These are phyloP conservation scores for Lemur catta DNA, from an alignment of 2,797 vertebrate species.

Conservation along the genomic window DNA sequence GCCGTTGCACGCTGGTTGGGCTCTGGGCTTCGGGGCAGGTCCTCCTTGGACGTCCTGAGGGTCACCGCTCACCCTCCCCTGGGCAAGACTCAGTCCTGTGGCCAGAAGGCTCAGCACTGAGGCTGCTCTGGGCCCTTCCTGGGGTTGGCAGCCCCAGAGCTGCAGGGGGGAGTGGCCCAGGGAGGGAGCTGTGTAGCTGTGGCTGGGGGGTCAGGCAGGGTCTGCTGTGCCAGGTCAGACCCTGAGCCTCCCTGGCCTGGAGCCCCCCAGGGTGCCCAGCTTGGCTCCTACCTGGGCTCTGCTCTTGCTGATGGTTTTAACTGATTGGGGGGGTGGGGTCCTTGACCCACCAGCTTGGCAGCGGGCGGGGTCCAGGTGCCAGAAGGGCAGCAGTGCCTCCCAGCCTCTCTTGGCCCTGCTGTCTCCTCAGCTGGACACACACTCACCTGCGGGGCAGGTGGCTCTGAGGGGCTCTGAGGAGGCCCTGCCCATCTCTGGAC, in stretches of 20 bases:
- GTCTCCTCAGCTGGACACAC: neutral
- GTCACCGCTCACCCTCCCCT: neutral
- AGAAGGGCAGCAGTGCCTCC: neutral
- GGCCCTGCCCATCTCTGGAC: neutral
- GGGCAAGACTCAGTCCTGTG: fast-evolving
- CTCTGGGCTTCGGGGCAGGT: neutral
- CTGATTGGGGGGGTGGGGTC: too few relatives aligned
- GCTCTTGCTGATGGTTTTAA: too few relatives aligned
- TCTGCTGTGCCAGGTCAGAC: too few relatives aligned
- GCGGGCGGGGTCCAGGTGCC: neutral
- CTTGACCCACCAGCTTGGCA: too few relatives aligned
- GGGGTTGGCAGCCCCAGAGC: neutral
- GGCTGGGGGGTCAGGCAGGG: too few relatives aligned
- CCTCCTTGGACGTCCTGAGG: neutral
- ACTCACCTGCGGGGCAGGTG: neutral
- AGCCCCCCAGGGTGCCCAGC: too few relatives aligned
- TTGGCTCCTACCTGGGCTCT: too few relatives aligned
- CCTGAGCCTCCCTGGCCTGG: too few relatives aligned
- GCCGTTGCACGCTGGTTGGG: fast-evolving
- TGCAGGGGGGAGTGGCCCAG: neutral
- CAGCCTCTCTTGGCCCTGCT: neutral
- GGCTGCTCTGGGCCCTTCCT: too few relatives aligned
- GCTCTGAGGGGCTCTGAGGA: neutral
- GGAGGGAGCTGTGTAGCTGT: neutral
- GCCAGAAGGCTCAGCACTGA: neutral